Evolutionary conservation across 1,140 invertebrate species (phyloP), one percentile per base, ranked within the genome.

Genomic region (Ceratoteleas bidentatus): DNA sequence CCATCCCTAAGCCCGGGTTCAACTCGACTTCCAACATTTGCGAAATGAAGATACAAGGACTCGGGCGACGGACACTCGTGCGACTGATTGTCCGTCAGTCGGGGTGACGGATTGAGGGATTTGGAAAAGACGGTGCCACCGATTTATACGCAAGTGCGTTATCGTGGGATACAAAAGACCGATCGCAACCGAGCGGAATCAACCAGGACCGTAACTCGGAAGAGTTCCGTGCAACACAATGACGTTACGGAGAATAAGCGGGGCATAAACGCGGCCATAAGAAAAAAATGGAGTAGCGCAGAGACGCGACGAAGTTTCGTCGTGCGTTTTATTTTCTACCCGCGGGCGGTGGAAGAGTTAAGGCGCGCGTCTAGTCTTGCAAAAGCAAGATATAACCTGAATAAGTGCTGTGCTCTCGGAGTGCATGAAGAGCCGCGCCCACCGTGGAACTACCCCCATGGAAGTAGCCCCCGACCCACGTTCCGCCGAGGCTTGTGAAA

Each of bases 371-470:
- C 84, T 56, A 84, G 58, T 65, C 54, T 45, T 58, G 80, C 66
- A 78, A 79, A 84, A 84, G 82, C 79, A 74, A 88, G 86, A 88
- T 87, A 88, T 83, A 87, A 61, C 32, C 60, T 68, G 78, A 75
- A 76, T 78, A 84, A 84, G 79, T 84, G 75, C 76, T 72, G 45
- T 83, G 75, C 82, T 85, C 77, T 72, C 47, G 60, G 61, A 88
- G 88, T 87, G 85, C 86, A 90, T 89, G 88, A 90, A 89, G 80
- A 84, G 74, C 86, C 86, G 79, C 85, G 84, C 87, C 84, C 88
- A 88, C 87, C 87, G 83, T 81, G 86, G 24, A 85, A 86, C 85
- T 76, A 70, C 66, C 83, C 74, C 62, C 54, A 61, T 65, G 45
- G 70, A 78, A 74, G 49, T 56, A 62, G 62, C 80, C 69, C 64